These are phyloP conservation scores for Acrocyrtus sp. DNA, from an alignment of 2,888 invertebrate species.

Conservation along the genomic window DNA sequence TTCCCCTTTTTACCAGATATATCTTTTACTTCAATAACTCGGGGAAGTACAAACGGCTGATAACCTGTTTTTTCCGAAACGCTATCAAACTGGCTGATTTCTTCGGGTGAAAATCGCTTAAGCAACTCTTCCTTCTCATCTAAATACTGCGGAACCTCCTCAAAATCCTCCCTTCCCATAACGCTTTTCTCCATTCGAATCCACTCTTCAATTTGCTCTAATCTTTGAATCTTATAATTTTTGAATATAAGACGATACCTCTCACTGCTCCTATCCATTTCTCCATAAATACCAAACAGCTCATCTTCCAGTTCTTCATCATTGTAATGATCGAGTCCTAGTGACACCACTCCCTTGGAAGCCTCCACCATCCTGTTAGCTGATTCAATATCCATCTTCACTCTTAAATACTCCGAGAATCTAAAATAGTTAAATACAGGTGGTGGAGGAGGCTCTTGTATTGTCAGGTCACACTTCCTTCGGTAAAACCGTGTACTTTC, in stretches of 20 bases:
- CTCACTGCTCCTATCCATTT: constrained; percentile 17
- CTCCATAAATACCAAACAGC: constrained; percentile 27
- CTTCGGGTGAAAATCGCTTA: constrained; percentile 12
- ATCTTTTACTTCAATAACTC: too few species aligned
- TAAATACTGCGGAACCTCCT: not conserved
- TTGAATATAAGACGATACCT: constrained; percentile 17
- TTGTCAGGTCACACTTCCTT: not conserved
- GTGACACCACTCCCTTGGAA: not conserved
- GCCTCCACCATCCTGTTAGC: not conserved
- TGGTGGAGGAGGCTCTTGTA: not conserved
- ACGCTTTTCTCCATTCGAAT: not conserved
- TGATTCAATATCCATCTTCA: constrained; percentile 12
- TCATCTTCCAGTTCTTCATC: constrained; percentile 24
- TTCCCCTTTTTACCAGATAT: too few species aligned
- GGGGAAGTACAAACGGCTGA: too few species aligned
- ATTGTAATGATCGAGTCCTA: constrained; percentile 18
- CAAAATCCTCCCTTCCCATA: not conserved
- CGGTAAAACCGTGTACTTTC: not conserved
- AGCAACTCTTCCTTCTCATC: constrained; percentile 7
- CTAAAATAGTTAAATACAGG: constrained; percentile 3
- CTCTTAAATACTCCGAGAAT: constrained; percentile 15
- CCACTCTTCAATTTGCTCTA: constrained; percentile 32
- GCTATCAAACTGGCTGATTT: constrained; percentile 13
- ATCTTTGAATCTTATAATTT: constrained; percentile 34
- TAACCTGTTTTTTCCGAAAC: too few species aligned